A percentile compares a stretch with the other conserved stretches of the same genome.
Conservation (phyloP, 2,797 vertebrate species). For the Microhierax caerulescens region DNA sequence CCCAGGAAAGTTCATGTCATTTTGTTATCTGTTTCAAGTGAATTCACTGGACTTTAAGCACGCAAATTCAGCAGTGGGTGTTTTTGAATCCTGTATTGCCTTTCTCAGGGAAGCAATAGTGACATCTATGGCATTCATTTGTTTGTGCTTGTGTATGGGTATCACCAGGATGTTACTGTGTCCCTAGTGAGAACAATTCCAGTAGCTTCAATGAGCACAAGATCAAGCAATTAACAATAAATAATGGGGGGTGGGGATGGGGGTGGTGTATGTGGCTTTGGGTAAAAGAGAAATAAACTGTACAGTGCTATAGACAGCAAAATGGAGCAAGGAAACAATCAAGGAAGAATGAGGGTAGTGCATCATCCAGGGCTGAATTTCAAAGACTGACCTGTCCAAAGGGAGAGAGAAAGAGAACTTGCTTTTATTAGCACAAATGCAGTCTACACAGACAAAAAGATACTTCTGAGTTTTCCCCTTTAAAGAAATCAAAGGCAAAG, state of each 20-base stretch:
- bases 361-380: background rate
- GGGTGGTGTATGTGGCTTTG: background rate
- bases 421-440: background rate
- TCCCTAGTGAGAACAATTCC: background rate
- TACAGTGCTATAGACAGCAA: background rate
- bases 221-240: background rate
- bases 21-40: background rate
- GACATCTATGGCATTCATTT: background rate
- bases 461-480: background rate
- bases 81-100: background rate
- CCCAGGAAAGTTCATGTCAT: background rate
- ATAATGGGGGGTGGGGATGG: too few species aligned
- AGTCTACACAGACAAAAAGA: background rate
- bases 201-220: background rate
- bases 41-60: background rate
- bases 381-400: background rate
- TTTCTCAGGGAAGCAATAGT: background rate
- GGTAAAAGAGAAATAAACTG: background rate
- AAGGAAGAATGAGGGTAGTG: background rate
- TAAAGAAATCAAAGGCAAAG: background rate
- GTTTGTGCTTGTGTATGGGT: background rate
- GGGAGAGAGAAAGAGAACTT: background rate
- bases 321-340: background rate
- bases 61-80: rapidly evolving
- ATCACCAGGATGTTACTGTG: background rate